These are phyloP conservation scores for Conomelus anceps DNA, from an alignment of 2,888 invertebrate genomes.

Conservation along the genomic window DNA sequence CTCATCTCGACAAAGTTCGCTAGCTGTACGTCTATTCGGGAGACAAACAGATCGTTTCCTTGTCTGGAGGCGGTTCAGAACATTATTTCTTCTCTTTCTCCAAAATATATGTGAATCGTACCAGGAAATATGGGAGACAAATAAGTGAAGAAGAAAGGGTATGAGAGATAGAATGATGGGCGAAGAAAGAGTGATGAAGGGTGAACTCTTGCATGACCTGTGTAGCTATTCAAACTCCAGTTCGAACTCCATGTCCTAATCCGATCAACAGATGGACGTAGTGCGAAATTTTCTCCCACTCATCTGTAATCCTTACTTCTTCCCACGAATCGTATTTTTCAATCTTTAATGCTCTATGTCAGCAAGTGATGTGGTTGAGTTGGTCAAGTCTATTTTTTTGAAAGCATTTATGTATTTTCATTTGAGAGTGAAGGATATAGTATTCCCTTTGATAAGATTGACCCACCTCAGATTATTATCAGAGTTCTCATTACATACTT, in stretches of 20 bases:
- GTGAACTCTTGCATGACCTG: background rate
- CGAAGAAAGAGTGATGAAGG: background rate
- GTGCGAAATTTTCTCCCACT: background rate
- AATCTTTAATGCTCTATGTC: too few relatives aligned
- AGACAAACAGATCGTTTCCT: background rate
- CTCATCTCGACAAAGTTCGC: background rate
- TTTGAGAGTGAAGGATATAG: too few relatives aligned
- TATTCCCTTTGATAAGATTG: too few relatives aligned
- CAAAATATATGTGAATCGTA: too few relatives aligned
- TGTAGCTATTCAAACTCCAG: background rate
- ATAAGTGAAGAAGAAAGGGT: too few relatives aligned
- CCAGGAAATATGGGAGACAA: too few relatives aligned
- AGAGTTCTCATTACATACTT: too few relatives aligned
- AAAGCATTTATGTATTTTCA: too few relatives aligned
- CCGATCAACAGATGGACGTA: background rate
- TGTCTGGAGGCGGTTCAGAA: background rate
- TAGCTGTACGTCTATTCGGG: background rate
- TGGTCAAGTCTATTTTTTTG: too few relatives aligned
- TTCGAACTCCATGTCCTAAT: background rate
- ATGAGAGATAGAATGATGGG: background rate
- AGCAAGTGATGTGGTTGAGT: too few relatives aligned
- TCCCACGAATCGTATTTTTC: background rate
- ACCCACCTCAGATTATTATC: too few relatives aligned
- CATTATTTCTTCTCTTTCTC: background rate
- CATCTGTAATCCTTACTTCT: too few relatives aligned